Evolutionary conservation across 1,140 invertebrate genomes (phyloP), one percentile per base, ranked within the genome.

Genomic region (Bombyx mandarina): DNA sequence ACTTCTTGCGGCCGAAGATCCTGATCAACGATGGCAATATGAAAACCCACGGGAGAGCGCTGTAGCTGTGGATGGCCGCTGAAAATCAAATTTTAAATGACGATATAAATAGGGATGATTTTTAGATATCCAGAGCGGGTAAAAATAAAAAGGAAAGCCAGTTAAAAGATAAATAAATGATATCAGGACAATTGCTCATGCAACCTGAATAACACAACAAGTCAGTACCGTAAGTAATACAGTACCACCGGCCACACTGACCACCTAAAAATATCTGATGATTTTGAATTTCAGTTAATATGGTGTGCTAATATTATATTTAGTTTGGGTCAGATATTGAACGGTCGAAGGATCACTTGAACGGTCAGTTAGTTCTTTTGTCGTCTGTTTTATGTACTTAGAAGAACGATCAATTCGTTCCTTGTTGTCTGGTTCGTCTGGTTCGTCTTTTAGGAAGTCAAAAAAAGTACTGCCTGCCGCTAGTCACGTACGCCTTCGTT

Each of bases 1-100:
- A 58, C 3, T 56, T 54, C 18, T 61, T 65, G 26, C 62, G 51
- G 42, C 60, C 62, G 12, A 54, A 7, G 12, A 18, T 51, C 45
- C 52, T 57, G 22, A 54, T 60, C 7, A 52, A 35, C 1, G 56
- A 10, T 0, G 60, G 43, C 10, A 67, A 51, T 3, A 67, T 35
- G 8, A 65, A 43, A 0, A 62, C 57, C 8, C 60, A 65, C 1
- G 62, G 62, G 45, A 62, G 56, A 1, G 57, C 60, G 10, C 54
- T 56, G 35, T 60, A 65, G 8, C 54, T 53, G n/a, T 43, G 45
- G 2, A 58, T 8, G 1, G 56, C 58, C 50, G 50, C 63, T 61
- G 59, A 42, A 56, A 55, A 51, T 49, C 26, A 56, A 45, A 51
- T 12, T 12, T 12, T 8, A 51, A 10, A 51, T 6, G 22, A 45